phyloP scores from a whole-genome alignment of 2,797 vertebrate genomes.

The Sorex maritimensis region DNA sequence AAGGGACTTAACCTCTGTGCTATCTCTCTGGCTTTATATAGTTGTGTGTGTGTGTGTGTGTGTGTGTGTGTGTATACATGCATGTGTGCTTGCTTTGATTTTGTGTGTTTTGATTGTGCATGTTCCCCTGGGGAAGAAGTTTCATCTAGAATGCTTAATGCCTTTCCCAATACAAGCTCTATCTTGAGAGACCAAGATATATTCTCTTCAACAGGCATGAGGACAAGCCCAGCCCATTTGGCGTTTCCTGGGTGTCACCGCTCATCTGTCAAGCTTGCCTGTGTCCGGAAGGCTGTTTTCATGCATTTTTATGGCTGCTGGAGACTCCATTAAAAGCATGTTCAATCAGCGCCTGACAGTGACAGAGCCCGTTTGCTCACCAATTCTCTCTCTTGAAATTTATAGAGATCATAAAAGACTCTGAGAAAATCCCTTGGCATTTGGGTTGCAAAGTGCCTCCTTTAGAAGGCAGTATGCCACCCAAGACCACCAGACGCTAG shows the following conservation, averaged over 20 bases:
- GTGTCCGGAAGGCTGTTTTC: constrained; percentile 69
- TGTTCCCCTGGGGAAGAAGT: background rate
- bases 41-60: background rate
- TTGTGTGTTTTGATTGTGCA: too few species aligned
- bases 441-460: constrained; percentile 60
- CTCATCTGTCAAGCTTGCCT: constrained; percentile 68
- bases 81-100: background rate
- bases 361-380: constrained; percentile 73
- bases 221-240: constrained; percentile 42
- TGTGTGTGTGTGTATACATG: background rate
- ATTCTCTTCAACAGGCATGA: constrained; percentile 37
- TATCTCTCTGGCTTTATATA: background rate
- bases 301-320: constrained; percentile 77
- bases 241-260: constrained; percentile 62
- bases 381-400: constrained; percentile 76
- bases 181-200: constrained; percentile 26
- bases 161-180: constrained; percentile 10
- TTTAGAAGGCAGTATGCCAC: constrained; percentile 56
- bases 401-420: constrained; percentile 81
- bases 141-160: background rate
- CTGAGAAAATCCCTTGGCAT: constrained; percentile 48
- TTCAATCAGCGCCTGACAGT: constrained; percentile 78
- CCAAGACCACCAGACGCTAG: background rate
- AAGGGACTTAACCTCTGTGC: too few species aligned
- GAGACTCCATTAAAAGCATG: constrained; percentile 80